Conservation (phyloP, 2,113 vertebrate genomes). For the Tauraco erythrolophus region DNA sequence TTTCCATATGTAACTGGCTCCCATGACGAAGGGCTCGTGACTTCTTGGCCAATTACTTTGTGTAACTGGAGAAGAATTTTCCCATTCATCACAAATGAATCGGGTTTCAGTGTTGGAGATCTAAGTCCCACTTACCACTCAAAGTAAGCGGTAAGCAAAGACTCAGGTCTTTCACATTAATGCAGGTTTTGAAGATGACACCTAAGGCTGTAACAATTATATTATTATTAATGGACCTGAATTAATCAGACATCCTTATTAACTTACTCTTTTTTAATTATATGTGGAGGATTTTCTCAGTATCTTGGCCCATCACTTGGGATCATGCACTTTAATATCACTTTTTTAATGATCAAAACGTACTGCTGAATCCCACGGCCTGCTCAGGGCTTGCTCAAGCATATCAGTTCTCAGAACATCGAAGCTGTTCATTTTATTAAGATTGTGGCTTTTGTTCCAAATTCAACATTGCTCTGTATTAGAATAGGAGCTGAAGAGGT, state of each 20-base stretch:
- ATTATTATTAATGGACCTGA: neutral
- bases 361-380: neutral
- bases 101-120: neutral
- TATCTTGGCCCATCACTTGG: neutral
- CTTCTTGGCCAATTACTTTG: neutral
- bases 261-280: neutral
- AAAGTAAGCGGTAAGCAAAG: too few species aligned
- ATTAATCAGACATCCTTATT: neutral
- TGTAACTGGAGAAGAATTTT: neutral
- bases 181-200: neutral
- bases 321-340: neutral
- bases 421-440: neutral
- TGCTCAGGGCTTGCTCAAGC: neutral
- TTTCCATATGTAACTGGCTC: neutral
- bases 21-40: fast-evolving
- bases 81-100: neutral
- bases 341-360: neutral
- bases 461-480: neutral
- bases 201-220: neutral
- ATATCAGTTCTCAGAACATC: neutral
- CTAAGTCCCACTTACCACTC: neutral
- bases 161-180: neutral
- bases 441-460: neutral
- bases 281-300: neutral
- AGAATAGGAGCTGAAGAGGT: neutral